Evolutionary conservation across 92 coral and sea anemone species (phyloP).

Genomic region (Muricea muricata): DNA sequence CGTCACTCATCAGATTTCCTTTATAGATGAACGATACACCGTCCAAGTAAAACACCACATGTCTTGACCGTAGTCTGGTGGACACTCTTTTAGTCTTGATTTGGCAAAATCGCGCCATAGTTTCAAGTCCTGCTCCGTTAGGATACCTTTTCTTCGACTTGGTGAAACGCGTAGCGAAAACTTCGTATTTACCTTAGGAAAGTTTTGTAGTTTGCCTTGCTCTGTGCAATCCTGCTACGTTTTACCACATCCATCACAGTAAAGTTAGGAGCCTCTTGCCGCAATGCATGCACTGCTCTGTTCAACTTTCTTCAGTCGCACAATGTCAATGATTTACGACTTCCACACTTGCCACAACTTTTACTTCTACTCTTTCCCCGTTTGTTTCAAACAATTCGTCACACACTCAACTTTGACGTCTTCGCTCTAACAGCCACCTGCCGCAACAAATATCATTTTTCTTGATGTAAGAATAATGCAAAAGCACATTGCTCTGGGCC

Average conservation of each 20-base stretch:
- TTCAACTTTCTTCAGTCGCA: neutral
- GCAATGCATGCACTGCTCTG: neutral
- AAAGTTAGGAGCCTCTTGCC: conserved; percentile 9
- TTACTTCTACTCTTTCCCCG: too few relatives aligned
- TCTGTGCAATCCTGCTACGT: neutral
- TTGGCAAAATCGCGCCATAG: neutral
- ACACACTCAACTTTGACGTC: conserved; percentile 9
- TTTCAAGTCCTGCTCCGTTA: neutral
- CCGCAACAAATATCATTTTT: neutral
- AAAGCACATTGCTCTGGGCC: conserved; percentile 20
- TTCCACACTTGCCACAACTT: conserved; percentile 16
- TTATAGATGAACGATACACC: conserved; percentile 8
- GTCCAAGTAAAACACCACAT: conserved; percentile 1
- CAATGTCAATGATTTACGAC: neutral
- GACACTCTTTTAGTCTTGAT: neutral
- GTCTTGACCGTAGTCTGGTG: neutral
- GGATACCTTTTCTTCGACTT: conserved; percentile 9
- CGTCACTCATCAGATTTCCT: conserved; percentile 21
- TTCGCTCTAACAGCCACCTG: conserved; percentile 7
- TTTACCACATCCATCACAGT: conserved; percentile 16
- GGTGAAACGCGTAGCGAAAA: neutral
- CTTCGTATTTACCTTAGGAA: neutral
- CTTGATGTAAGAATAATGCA: neutral
- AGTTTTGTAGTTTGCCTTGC: neutral
- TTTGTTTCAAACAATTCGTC: neutral